Evolutionary conservation across 2,888 invertebrate species (phyloP), one percentile per base, ranked within the genome.

Genomic region (Dynastes grantii): DNA sequence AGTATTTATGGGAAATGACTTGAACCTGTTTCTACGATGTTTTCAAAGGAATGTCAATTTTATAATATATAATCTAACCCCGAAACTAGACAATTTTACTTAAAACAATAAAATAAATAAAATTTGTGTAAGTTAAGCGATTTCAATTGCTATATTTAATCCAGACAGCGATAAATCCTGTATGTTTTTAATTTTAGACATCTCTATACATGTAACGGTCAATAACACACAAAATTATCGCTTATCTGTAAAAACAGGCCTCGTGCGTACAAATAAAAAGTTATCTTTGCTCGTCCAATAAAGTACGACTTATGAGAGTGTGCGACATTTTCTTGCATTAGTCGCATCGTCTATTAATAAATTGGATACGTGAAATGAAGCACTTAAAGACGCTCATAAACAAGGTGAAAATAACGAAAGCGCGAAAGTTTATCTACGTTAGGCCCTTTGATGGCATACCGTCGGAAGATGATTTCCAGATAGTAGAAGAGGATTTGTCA

Each of bases 391-490:
- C 78, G 29, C 27, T 78, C 6, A 71, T 78, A 49, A 78, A 78
- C 37, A 55, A 75, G 37, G 63, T 78, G 63, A 81, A 80, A 65
- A 92, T 91, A 89, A 87, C 92, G 13, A 78, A 76, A 32, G 91
- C 92, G 2, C 92, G 91, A 85, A 93, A 92, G 87, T 94, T 92
- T 88, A 90, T 93, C 16, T 87, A 94, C 4, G 91, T 89, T 0
- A 92, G 92, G 83, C 90, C 92, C 84, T 94, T 94, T 84, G 88
- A 91, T 82, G 94, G 93, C 0, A 90, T 92, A 83, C 94, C 94
- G 1, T 92, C 92, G 83, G 87, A 89, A 73, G 88, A 89, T 5
- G 93, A 95, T 86, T 91, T 95, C 80, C 87, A 90, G 85, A 87
- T 94, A 29, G 90, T 92, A 2, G 93, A 94, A 85, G 94, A 94